Conservation (phyloP, 2,888 invertebrate genomes). For the Encarsia formosa region DNA sequence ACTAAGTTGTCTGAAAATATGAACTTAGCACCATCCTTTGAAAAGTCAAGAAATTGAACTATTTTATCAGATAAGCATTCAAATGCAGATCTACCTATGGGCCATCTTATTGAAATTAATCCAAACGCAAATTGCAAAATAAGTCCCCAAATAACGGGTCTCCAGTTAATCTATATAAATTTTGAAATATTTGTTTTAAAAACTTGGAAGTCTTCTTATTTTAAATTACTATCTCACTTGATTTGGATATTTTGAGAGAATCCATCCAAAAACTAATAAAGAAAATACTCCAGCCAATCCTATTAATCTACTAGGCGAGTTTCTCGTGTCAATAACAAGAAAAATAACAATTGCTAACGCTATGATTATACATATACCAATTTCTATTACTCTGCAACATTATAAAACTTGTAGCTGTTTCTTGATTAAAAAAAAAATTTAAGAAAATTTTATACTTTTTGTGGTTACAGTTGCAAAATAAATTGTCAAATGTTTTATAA, state of each 20-base stretch:
- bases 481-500: too few relatives aligned
- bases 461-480: too few relatives aligned
- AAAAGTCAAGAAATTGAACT: conserved; percentile 74
- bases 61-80: conserved; percentile 65
- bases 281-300: conserved; percentile 65
- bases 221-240: conserved; percentile 46
- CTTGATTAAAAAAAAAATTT: background rate
- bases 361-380: background rate
- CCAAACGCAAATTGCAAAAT: conserved; percentile 80
- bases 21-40: conserved; percentile 76
- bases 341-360: conserved; percentile 49
- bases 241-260: conserved; percentile 60
- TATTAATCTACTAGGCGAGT: conserved; percentile 57
- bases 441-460: background rate
- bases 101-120: conserved; percentile 78
- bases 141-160: conserved; percentile 74
- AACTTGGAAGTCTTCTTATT: background rate
- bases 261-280: conserved; percentile 60
- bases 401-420: background rate
- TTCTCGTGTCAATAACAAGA: conserved; percentile 62
- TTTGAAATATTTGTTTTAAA: background rate
- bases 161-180: conserved; percentile 65
- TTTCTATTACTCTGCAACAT: too few relatives aligned
- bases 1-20: conserved; percentile 74
- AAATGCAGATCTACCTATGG: conserved; percentile 68